Base-by-base conservation (phyloP, 1,140 invertebrate species). In the Platyscapa corneri region DNA sequence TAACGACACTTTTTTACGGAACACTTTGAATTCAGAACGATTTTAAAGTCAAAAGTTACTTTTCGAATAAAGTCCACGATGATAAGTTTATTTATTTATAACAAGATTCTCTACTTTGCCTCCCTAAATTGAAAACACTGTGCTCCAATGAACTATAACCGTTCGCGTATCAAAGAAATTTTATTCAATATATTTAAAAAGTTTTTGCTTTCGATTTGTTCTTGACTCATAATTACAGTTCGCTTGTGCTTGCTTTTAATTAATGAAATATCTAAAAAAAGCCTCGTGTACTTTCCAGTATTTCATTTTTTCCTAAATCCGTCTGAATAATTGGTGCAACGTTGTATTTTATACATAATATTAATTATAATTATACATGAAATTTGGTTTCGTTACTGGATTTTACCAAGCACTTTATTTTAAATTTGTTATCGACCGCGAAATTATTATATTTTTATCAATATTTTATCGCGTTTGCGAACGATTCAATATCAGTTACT, bases 131-230 rank as follows among this genome's bases (percentile, higher is more conserved):
- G 27, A 27, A 27, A 60, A 60, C 27, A 60, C 10, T 53, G 49
- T 16, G 49, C 18, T 60, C 23, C 3, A 27, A 23, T 79, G 1
- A 64, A 79, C 42, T 14, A n/a, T 78, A 37, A 56, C 37, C 60
- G 76, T 78, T 72, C 46, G 12, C 12, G 65, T 83, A 56, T 60
- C 8, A 30, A 42, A 53, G 49, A 20, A 34, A 49, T 49, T 53
- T 23, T 53, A 46, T 39, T 83, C 67, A 14, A 56, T 53, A 10
- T 53, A 46, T 56, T 83, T 65, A 14, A 56, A 46, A 42, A 32
- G 16, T 81, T 85, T 81, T 56, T 80, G 56, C 84, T 80, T 85
- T 85, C 56, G 65, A 64, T 76, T 79, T 80, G 77, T 39, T 83
- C 82, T 83, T 46, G 46, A 77, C 67, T 42, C n/a, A 27, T 49